Conservation (phyloP, 2,888 invertebrate species). For the Mylabris sibirica region DNA sequence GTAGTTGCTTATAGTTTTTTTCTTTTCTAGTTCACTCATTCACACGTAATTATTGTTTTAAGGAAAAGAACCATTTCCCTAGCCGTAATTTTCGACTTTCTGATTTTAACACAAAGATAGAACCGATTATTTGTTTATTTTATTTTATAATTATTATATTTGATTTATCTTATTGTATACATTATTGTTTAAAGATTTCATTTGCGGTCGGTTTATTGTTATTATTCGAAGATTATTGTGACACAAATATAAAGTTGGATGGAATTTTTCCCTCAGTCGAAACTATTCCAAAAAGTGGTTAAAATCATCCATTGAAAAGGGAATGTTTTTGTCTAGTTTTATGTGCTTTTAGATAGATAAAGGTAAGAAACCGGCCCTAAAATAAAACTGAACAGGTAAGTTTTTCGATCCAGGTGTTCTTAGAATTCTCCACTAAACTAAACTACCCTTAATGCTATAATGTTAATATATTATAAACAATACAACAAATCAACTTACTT, state of each 20-base stretch:
- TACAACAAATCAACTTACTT: conserved; percentile 11
- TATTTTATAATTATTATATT: neutral
- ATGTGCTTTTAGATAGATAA: neutral
- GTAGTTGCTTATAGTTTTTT: neutral
- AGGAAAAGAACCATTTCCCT: neutral
- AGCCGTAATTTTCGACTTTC: conserved; percentile 5
- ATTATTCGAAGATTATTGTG: neutral
- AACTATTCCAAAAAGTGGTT: neutral
- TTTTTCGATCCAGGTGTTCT: neutral
- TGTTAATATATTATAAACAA: too few species aligned
- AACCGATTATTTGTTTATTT: neutral
- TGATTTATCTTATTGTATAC: neutral
- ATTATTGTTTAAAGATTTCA: neutral
- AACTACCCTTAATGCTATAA: neutral
- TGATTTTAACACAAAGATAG: neutral
- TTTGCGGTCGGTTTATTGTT: neutral
- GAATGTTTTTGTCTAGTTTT: neutral
- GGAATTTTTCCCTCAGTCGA: neutral
- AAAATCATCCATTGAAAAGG: neutral
- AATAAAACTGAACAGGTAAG: neutral
- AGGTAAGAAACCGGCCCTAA: neutral
- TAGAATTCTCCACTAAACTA: neutral
- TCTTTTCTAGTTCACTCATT: neutral
- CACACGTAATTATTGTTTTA: neutral
- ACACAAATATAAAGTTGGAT: neutral